Percentiles rank a stretch among this genome's conserved stretches.
phyloP scores from a whole-genome alignment of 2,888 invertebrate genomes.

The Drosophila siamana region DNA sequence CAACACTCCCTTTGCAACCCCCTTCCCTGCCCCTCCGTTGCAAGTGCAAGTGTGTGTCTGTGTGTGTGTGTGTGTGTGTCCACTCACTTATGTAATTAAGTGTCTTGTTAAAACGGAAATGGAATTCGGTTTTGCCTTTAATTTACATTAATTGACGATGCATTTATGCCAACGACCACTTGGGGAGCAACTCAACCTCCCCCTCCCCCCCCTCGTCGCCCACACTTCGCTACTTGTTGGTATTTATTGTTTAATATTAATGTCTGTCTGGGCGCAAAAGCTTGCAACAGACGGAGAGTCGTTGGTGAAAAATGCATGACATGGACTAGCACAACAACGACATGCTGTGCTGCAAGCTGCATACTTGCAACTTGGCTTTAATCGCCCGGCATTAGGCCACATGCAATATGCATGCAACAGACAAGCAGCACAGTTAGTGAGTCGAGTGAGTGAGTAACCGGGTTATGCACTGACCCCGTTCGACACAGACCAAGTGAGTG shows the following conservation, averaged over 20 bases:
- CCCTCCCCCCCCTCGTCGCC: neutral
- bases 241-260: constrained; percentile 62
- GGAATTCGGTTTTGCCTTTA: constrained; percentile 79
- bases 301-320: constrained; percentile 57
- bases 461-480: constrained; percentile 57
- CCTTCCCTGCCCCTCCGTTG: neutral
- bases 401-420: constrained; percentile 52
- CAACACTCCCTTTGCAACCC: neutral
- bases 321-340: constrained; percentile 21
- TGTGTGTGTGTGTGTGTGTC: constrained; percentile 38
- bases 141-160: constrained; percentile 78
- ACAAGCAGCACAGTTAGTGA: constrained; percentile 5
- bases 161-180: constrained; percentile 62
- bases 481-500: too few species aligned
- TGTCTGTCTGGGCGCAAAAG: constrained; percentile 28
- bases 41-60: neutral
- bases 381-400: constrained; percentile 60
- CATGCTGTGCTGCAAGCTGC: constrained; percentile 20
- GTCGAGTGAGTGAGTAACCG: constrained; percentile 34
- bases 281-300: constrained; percentile 4
- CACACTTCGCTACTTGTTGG: constrained; percentile 37
- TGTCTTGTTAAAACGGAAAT: constrained; percentile 76
- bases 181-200: constrained; percentile 16
- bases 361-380: constrained; percentile 51
- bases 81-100: constrained; percentile 78